These are phyloP conservation scores for Tragelaphus imberbis DNA, from an alignment of 2,113 vertebrate species.

Conservation along the genomic window DNA sequence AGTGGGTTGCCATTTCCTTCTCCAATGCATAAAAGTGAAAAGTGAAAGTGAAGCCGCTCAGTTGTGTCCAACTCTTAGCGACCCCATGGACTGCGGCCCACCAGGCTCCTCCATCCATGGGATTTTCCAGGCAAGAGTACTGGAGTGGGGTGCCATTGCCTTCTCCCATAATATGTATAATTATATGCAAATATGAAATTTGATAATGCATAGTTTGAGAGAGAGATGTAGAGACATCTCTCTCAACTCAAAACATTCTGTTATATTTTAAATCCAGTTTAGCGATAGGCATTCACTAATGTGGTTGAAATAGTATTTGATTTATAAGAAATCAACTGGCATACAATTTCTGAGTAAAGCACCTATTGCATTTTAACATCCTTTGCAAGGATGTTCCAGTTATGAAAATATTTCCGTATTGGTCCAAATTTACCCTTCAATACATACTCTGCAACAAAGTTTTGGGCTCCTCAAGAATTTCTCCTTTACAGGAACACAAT, in stretches of 20 bases:
- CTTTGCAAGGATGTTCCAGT: neutral
- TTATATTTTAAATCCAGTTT: neutral
- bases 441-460: neutral
- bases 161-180: neutral
- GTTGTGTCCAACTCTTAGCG: too few relatives aligned
- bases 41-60: too few relatives aligned
- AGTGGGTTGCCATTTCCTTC: too few relatives aligned
- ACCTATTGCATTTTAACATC: neutral
- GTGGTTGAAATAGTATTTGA: neutral
- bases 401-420: neutral
- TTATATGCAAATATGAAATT: neutral
- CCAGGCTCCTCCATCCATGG: too few relatives aligned
- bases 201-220: neutral
- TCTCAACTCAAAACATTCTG: neutral
- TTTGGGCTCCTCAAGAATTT: neutral
- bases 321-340: neutral
- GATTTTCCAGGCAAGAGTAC: too few relatives aligned
- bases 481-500: neutral
- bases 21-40: too few relatives aligned
- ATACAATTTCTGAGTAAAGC: neutral
- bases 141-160: too few relatives aligned
- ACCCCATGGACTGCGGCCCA: too few relatives aligned
- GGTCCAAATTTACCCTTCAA: neutral
- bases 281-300: neutral
- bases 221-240: neutral